Evolutionary conservation across 2,113 vertebrate genomes (phyloP).

Genomic region (Mastomys natalensis): DNA sequence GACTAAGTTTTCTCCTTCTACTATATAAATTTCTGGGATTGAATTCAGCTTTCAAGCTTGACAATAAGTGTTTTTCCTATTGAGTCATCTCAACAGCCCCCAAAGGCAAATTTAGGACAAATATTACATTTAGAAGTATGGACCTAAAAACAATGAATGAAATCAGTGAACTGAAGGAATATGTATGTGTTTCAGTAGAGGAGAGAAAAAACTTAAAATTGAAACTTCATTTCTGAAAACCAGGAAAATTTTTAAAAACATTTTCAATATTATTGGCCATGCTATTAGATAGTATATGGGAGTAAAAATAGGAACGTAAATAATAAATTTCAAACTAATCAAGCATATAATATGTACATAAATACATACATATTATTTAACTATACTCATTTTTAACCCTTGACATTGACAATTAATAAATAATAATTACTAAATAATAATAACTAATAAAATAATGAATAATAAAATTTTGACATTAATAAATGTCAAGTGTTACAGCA

Average conservation of each 20-base stretch:
- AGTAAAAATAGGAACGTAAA: not conserved
- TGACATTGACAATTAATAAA: too few species aligned
- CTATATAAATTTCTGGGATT: not conserved
- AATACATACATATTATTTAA: not conserved
- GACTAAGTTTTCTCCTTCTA: not conserved
- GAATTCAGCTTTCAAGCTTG: not conserved
- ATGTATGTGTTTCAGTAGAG: not conserved
- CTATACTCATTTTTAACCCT: not conserved
- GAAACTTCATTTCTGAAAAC: not conserved
- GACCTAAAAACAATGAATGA: not conserved
- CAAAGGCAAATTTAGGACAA: not conserved
- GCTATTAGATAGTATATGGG: not conserved
- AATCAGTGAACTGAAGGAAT: not conserved
- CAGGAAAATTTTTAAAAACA: not conserved
- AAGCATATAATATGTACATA: not conserved
- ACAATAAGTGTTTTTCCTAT: not conserved
- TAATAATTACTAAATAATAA: too few species aligned
- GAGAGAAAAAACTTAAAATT: not conserved
- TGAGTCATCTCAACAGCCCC: not conserved
- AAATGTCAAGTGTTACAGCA: not conserved
- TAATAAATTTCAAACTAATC: constrained; percentile 48
- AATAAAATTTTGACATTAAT: not conserved
- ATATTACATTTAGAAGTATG: not conserved
- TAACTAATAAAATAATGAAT: too few species aligned
- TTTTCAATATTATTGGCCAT: not conserved